phyloP scores from a whole-genome alignment of 2,888 invertebrate species.

The Xestia rhomboidea region DNA sequence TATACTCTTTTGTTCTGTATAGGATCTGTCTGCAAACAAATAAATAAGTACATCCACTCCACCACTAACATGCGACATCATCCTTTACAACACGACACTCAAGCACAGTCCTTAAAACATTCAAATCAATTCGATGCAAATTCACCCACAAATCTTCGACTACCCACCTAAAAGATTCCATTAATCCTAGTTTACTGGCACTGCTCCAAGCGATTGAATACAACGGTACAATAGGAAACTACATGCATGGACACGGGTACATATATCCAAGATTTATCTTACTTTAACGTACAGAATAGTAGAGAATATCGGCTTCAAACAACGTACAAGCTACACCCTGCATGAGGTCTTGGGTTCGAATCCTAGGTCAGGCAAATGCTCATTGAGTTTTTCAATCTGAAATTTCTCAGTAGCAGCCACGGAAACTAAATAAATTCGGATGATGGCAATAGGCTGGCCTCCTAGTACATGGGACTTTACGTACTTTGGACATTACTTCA shows the following conservation, averaged over 20 bases:
- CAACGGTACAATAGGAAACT: conserved; percentile 26
- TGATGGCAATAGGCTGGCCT: background rate
- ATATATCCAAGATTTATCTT: conserved; percentile 21
- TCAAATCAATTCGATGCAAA: conserved; percentile 38
- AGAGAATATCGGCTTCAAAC: conserved; percentile 1
- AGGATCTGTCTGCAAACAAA: background rate
- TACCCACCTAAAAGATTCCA: conserved; percentile 38
- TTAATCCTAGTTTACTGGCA: conserved; percentile 52
- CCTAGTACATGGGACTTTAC: background rate
- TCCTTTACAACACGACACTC: background rate
- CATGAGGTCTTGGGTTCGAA: background rate
- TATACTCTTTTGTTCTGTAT: background rate
- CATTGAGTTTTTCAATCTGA: background rate
- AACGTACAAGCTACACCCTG: background rate
- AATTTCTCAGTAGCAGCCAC: background rate
- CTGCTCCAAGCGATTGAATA: conserved; percentile 40
- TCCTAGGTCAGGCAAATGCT: background rate
- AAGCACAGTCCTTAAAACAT: background rate
- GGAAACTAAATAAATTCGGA: background rate
- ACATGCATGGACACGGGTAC: conserved; percentile 38
- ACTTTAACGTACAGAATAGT: background rate
- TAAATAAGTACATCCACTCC: background rate
- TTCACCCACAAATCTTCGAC: conserved; percentile 23
- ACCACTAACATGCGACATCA: background rate
- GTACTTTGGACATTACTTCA: too few relatives aligned